Base-by-base conservation (phyloP, 2,113 vertebrate species). In the Piaya cayana region DNA sequence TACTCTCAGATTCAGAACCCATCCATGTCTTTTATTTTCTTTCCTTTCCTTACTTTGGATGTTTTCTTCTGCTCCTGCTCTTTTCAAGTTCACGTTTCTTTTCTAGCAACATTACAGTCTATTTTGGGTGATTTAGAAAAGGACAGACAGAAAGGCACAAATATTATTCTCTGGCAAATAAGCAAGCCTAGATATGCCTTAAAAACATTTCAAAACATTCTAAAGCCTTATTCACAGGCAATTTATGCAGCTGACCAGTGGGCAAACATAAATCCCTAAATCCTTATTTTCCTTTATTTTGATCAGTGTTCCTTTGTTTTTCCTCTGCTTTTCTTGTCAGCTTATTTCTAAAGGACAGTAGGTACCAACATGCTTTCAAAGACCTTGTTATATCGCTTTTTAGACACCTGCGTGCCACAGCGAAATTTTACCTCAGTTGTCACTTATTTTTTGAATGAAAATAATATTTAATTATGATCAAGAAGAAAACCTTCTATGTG, bases 231-330 rank as follows among this genome's bases (percentile, higher is more conserved):
- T 86, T 94, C 75, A 69, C 32, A 90, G 49, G 19, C 32, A 86
- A 83, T 88, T 93, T 92, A 72, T 71, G 56, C 79, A 79, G 69
- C 80, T 89, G 79, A 77, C 85, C 90, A 71, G 27, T 75, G 65
- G 60, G 72, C 47, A 94, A 90, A 81, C 25, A 53, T 27, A 95
- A 96, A 96, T 68, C 60, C 39, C 43, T 60, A 78, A 90, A 90
- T 90, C 59, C 56, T 93, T 83, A 27, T 79, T 72, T 86, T 74
- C 26, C 79, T 93, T 90, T 83, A 88, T 95, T 94, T 93, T 90
- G 59, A 84, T 83, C 52, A 53, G 43, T 2, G 1, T 83, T 83
- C 25, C 68, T 94, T 97, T 96, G 79, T 96, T 45, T 93, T 82
- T 63, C 25, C 63, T 69, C 72, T 52, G 42, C 56, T 93, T 91